Evolutionary conservation across 2,888 invertebrate species (phyloP).

Genomic region (Herminia tarsipennalis): DNA sequence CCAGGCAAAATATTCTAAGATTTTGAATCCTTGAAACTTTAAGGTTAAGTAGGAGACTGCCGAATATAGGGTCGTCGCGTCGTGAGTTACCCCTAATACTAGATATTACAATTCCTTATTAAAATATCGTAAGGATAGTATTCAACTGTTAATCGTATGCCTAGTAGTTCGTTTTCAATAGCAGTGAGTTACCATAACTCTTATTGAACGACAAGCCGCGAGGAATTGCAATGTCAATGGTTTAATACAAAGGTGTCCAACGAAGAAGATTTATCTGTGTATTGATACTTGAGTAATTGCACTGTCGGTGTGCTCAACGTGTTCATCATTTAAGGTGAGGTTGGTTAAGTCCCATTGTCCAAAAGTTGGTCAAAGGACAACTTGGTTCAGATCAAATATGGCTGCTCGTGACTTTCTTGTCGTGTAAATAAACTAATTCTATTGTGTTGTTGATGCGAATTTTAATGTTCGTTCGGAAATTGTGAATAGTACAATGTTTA

Average conservation of each 20-base stretch:
- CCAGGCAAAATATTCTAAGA: too few species aligned
- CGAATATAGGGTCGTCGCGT: too few species aligned
- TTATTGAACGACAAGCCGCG: constrained; percentile 34
- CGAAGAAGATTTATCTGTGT: constrained; percentile 48
- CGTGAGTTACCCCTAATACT: too few species aligned
- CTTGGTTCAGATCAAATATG: constrained; percentile 4
- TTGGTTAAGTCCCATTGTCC: constrained; percentile 30
- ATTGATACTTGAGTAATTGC: constrained; percentile 46
- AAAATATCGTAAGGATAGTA: too few species aligned
- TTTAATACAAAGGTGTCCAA: constrained; percentile 42
- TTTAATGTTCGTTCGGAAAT: neutral
- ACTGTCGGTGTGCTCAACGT: constrained; percentile 34
- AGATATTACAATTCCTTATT: constrained; percentile 4
- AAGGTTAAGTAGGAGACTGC: too few species aligned
- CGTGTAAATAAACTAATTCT: constrained; percentile 4
- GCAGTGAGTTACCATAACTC: constrained; percentile 38
- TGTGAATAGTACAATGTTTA: neutral
- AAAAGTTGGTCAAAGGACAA: constrained; percentile 29
- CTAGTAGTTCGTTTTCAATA: constrained; percentile 35
- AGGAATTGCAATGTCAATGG: constrained; percentile 50
- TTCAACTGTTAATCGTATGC: constrained; percentile 24
- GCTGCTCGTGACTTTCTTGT: constrained; percentile 6
- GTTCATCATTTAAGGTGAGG: constrained; percentile 32
- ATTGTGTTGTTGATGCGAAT: constrained; percentile 1
- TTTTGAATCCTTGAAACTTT: too few species aligned